phyloP scores from a whole-genome alignment of 2,888 invertebrate genomes.

The Tetranychus truncatus region DNA sequence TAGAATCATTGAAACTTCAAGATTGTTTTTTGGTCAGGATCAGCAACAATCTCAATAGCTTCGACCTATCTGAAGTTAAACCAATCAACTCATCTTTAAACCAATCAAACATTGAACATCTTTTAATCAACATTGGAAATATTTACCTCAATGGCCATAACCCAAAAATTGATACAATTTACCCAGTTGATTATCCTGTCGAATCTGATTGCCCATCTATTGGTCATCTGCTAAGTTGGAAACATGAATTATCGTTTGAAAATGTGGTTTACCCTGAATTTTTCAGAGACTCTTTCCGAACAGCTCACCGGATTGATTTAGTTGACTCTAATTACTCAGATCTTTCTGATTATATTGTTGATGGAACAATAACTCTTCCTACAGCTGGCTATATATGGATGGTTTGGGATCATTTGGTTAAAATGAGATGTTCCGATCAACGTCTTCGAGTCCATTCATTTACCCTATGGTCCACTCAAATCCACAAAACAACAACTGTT shows the following conservation, averaged over 20 bases:
- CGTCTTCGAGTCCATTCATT: neutral
- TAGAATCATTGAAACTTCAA: neutral
- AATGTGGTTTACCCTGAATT: slow-evolving; percentile 47
- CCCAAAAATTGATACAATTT: slow-evolving; percentile 51
- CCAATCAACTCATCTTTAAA: neutral
- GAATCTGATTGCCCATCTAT: slow-evolving; percentile 76
- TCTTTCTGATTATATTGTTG: slow-evolving; percentile 48
- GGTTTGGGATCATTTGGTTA: slow-evolving; percentile 56
- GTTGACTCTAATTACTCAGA: slow-evolving; percentile 35
- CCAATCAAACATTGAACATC: neutral
- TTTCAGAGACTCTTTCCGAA: slow-evolving; percentile 11
- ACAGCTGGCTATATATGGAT: slow-evolving; percentile 39
- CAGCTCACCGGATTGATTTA: slow-evolving; percentile 38
- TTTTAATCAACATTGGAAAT: slow-evolving; percentile 47
- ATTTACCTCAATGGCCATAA: slow-evolving; percentile 60
- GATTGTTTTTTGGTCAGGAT: neutral
- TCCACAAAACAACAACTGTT: neutral
- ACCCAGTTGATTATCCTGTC: slow-evolving; percentile 64
- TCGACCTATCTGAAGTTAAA: neutral
- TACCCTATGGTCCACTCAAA: neutral
- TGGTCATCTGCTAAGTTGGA: slow-evolving; percentile 70
- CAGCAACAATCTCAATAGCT: neutral
- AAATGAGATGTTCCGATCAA: slow-evolving; percentile 9
- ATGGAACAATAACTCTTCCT: slow-evolving; percentile 39
- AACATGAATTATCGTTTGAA: slow-evolving; percentile 69